phyloP scores from a whole-genome alignment of 2,797 vertebrate genomes.

The Serranus cabrilla region DNA sequence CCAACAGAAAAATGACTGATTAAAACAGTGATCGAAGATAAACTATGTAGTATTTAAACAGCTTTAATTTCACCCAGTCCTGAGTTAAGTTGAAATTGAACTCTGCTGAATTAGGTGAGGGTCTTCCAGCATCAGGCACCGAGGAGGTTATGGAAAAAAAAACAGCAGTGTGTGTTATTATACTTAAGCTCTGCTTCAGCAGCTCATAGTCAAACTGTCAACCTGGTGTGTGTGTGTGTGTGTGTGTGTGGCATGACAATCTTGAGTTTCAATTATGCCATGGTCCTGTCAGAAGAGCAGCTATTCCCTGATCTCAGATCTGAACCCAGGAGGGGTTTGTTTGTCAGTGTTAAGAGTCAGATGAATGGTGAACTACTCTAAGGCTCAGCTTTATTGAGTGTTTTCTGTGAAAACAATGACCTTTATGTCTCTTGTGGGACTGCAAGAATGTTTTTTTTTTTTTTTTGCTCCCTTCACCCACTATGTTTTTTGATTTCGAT shows the following conservation, averaged over 20 bases:
- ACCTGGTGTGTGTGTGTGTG: not conserved
- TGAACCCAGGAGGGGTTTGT: slow-evolving; percentile 10
- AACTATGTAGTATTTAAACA: slow-evolving; percentile 11
- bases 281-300: slow-evolving; percentile 23
- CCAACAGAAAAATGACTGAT: slow-evolving; percentile 18
- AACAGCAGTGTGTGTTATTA: not conserved
- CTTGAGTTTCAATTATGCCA: not conserved
- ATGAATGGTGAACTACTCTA: slow-evolving; percentile 14
- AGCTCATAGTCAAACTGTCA: not conserved
- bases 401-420: slow-evolving; percentile 96
- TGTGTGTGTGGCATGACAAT: slow-evolving; percentile 25
- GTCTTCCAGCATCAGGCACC: slow-evolving; percentile 24
- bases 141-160: slow-evolving; percentile 16
- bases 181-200: not conserved
- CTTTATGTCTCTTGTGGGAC: slow-evolving; percentile 88
- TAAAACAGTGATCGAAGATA: not conserved
- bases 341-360: slow-evolving; percentile 68
- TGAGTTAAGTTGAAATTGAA: not conserved
- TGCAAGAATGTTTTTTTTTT: slow-evolving; percentile 66
- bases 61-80: slow-evolving; percentile 12
- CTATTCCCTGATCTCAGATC: slow-evolving; percentile 5
- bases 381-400: slow-evolving; percentile 77
- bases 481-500: slow-evolving; percentile 80
- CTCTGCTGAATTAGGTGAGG: slow-evolving; percentile 11
- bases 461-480: slow-evolving; percentile 43